Evolutionary conservation across 2,797 vertebrate species (phyloP).

Genomic region (Gallinago nigripennis): DNA sequence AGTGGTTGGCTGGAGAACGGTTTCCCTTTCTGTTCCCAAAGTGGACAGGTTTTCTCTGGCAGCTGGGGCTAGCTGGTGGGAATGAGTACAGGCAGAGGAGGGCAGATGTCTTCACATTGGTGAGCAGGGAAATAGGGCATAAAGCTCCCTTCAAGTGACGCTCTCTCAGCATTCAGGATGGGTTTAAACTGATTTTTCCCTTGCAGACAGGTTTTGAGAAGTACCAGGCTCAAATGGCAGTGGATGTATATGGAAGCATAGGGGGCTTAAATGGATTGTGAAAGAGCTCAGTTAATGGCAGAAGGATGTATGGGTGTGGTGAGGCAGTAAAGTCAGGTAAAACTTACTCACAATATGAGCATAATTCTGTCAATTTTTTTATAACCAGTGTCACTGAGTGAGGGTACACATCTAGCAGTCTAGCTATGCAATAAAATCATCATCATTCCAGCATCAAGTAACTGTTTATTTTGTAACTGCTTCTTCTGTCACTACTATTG

Average conservation of each 20-base stretch:
- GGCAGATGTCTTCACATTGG: constrained; percentile 16
- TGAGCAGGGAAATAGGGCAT: constrained; percentile 12
- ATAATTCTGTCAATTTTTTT: not conserved
- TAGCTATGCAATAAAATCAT: not conserved
- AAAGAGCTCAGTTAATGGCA: not conserved
- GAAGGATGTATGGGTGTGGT: not conserved
- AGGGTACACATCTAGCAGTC: not conserved
- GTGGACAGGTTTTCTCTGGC: constrained; percentile 15
- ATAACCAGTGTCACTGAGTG: not conserved
- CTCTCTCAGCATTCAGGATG: not conserved
- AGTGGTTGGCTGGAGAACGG: not conserved
- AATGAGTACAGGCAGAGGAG: not conserved
- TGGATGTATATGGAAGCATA: not conserved
- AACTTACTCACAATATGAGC: not conserved
- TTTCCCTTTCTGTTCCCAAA: not conserved
- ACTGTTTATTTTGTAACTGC: not conserved
- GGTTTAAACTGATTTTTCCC: not conserved
- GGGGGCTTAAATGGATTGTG: not conserved
- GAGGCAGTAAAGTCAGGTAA: not conserved
- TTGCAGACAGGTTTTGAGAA: not conserved
- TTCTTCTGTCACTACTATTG: not conserved
- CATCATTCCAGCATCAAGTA: not conserved
- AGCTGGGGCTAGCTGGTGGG: constrained; percentile 8
- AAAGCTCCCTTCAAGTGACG: not conserved
- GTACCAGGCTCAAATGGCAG: not conserved